phyloP scores from a whole-genome alignment of 2,113 vertebrate species.

The Vicugna pacos region DNA sequence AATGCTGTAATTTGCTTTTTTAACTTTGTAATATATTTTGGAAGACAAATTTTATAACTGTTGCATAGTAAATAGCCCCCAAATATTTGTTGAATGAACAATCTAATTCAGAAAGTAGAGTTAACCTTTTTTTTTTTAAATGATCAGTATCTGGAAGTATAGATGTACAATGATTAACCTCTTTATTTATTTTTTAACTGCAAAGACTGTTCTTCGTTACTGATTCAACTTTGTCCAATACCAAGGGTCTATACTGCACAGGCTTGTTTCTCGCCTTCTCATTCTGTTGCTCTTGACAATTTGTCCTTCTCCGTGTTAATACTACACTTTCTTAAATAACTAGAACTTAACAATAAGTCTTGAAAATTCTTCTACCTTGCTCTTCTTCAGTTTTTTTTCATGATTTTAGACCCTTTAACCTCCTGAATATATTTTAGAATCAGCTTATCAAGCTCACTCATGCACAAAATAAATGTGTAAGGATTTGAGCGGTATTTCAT shows the following conservation, averaged over 20 bases:
- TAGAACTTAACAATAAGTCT: not conserved
- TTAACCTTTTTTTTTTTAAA: not conserved
- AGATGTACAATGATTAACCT: not conserved
- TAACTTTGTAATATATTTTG: constrained; percentile 7
- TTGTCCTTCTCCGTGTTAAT: not conserved
- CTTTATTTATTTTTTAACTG: not conserved
- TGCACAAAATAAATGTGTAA: not conserved
- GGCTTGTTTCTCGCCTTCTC: not conserved
- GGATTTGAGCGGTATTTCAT: not conserved
- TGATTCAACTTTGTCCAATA: not conserved
- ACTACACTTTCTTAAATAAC: not conserved
- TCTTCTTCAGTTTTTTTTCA: not conserved
- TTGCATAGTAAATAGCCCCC: not conserved
- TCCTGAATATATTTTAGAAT: not conserved
- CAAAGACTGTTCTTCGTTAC: not conserved
- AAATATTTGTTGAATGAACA: not conserved
- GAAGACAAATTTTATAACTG: not conserved
- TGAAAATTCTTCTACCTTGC: not conserved
- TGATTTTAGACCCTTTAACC: not conserved
- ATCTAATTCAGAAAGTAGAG: not conserved
- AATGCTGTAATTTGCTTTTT: not conserved
- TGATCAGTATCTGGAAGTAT: not conserved
- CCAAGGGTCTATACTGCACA: not conserved
- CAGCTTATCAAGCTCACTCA: not conserved
- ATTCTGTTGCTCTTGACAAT: not conserved